Evolutionary conservation across 2,797 vertebrate genomes (phyloP).

Genomic region (Myiotriccus ornatus): DNA sequence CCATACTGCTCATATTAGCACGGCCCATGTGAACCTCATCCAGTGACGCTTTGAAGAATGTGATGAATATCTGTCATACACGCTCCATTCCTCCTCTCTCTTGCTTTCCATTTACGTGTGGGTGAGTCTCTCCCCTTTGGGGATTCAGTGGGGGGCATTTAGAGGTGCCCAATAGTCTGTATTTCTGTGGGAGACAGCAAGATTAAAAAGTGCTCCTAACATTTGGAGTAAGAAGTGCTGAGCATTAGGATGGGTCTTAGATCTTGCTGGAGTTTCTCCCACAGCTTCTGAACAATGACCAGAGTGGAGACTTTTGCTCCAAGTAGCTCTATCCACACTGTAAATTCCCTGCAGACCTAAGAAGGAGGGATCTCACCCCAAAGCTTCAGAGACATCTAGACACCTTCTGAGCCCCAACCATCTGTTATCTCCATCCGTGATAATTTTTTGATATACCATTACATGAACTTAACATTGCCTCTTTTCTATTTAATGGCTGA

Average conservation of each 20-base stretch:
- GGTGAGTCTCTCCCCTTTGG: background rate
- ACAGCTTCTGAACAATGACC: background rate
- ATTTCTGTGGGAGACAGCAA: background rate
- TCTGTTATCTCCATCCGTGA: background rate
- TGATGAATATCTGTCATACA: background rate
- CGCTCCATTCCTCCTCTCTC: background rate
- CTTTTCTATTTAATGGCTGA: background rate
- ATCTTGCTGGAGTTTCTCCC: background rate
- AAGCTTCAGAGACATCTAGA: background rate
- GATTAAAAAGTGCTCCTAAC: background rate
- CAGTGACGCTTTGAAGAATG: background rate
- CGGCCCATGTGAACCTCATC: background rate
- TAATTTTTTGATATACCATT: background rate
- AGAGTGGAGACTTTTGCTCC: background rate
- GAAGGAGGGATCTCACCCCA: background rate
- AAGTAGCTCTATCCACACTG: background rate
- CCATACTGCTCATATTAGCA: rapidly evolving
- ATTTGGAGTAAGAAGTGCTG: background rate
- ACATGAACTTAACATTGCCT: background rate
- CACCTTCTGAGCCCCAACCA: background rate
- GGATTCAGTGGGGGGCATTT: background rate
- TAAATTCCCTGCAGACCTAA: background rate
- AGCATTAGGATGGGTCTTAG: background rate
- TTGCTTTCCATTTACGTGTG: background rate
- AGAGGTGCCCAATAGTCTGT: background rate